A percentile compares a stretch with the other conserved stretches of the same genome.
Conservation (phyloP, 1,140 invertebrate species). For the Zelostemma sp. region DNA sequence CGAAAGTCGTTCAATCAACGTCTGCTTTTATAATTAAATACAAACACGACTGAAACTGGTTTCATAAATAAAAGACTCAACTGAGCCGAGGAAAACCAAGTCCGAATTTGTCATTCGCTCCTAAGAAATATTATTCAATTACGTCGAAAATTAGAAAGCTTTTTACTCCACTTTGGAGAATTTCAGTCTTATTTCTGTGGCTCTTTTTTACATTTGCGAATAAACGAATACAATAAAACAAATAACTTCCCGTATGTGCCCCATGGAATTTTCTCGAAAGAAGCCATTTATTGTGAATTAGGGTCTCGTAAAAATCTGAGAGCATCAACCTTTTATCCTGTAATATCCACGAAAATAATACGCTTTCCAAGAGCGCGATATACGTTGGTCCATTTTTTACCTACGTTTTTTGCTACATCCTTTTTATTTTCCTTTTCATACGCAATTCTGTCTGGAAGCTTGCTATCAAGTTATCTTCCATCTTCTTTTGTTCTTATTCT, state of each 20-base stretch:
- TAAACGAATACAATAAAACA: too few species aligned
- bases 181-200: too few species aligned
- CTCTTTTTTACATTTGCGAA: too few species aligned
- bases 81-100: too few species aligned
- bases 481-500: background rate
- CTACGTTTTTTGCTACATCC: background rate
- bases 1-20: conserved; percentile 13
- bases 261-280: background rate
- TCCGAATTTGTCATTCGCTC: too few species aligned
- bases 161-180: too few species aligned
- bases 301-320: background rate
- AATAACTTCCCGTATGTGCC: background rate
- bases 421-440: background rate
- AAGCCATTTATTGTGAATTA: background rate
- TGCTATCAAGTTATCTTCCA: background rate
- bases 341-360: background rate
- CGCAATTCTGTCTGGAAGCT: background rate
- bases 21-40: conserved; percentile 16
- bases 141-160: too few species aligned
- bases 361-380: background rate
- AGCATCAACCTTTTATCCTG: background rate
- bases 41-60: background rate
- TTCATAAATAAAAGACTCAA: background rate
- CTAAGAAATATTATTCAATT: too few species aligned
- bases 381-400: background rate